Conservation (phyloP, 2,797 vertebrate species). For the Choloepus didactylus region DNA sequence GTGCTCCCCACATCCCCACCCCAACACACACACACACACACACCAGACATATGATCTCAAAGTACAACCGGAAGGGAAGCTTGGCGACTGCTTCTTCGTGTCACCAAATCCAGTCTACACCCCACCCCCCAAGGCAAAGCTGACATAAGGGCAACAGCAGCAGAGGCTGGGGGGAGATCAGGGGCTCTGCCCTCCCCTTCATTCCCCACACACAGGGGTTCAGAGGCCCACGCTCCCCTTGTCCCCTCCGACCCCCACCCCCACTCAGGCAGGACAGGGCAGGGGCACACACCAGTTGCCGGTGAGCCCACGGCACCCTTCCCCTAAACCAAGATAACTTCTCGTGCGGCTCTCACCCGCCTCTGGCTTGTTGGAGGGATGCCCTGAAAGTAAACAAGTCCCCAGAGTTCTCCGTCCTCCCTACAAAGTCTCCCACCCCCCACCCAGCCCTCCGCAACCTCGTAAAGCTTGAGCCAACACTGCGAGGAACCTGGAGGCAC, state of each 20-base stretch:
- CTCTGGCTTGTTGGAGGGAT: not conserved
- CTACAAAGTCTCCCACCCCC: not conserved
- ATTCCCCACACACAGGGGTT: not conserved
- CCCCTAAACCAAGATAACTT: not conserved
- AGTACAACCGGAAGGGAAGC: slow-evolving; percentile 82
- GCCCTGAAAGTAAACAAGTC: not conserved
- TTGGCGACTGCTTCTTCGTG: slow-evolving; percentile 71
- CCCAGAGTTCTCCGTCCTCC: not conserved
- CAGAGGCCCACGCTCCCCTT: not conserved
- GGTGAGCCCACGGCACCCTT: not conserved
- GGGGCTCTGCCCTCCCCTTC: not conserved
- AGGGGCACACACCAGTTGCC: not conserved
- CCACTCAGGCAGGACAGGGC: not conserved
- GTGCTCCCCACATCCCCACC: not conserved
- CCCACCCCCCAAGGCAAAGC: not conserved
- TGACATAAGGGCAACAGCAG: not conserved
- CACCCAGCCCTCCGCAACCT: not conserved
- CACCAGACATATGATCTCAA: slow-evolving; percentile 71
- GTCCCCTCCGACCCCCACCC: not conserved
- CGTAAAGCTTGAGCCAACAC: not conserved
- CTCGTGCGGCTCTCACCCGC: not conserved
- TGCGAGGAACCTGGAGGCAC: not conserved
- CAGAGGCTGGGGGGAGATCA: not conserved
- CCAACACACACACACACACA: not conserved
- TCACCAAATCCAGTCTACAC: slow-evolving; percentile 70